These are phyloP conservation scores for Phyllotreta striolata DNA, from an alignment of 2,888 invertebrate species.

Conservation along the genomic window DNA sequence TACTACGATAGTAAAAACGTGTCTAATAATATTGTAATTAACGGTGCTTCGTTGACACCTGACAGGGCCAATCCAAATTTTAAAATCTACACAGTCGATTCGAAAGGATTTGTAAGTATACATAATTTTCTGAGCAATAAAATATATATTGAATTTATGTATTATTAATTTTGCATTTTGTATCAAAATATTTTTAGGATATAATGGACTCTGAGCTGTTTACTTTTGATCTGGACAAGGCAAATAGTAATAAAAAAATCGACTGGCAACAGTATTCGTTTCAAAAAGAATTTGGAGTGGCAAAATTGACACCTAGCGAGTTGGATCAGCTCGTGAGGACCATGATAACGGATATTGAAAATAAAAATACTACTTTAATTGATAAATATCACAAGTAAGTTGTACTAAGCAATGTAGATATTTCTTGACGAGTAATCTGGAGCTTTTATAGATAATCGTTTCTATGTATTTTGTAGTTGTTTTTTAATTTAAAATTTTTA, in stretches of 20 bases:
- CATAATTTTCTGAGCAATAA: too few relatives aligned
- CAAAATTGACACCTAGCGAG: constrained; percentile 69
- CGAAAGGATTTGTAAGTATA: constrained; percentile 45
- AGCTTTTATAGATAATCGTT: neutral
- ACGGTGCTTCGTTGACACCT: constrained; percentile 84
- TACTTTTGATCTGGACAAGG: constrained; percentile 77
- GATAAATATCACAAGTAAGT: constrained; percentile 57
- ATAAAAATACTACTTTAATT: constrained; percentile 62
- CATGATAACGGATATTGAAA: constrained; percentile 62
- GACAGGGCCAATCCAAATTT: constrained; percentile 70
- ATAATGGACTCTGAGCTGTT: constrained; percentile 74
- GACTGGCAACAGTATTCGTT: constrained; percentile 79
- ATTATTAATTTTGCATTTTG: neutral
- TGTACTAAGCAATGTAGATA: too few relatives aligned
- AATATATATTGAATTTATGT: neutral
- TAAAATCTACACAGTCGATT: constrained; percentile 48
- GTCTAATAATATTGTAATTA: constrained; percentile 77
- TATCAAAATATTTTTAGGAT: constrained; percentile 59
- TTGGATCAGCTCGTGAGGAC: constrained; percentile 68
- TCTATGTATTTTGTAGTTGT: neutral
- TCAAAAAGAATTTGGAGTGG: constrained; percentile 69
- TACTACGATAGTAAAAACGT: constrained; percentile 68
- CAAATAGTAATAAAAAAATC: constrained; percentile 64
- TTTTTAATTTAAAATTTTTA: neutral
- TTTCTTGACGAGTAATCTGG: too few relatives aligned